Base-by-base conservation (phyloP, 2,113 vertebrate species). In the Kryptolebias marmoratus region DNA sequence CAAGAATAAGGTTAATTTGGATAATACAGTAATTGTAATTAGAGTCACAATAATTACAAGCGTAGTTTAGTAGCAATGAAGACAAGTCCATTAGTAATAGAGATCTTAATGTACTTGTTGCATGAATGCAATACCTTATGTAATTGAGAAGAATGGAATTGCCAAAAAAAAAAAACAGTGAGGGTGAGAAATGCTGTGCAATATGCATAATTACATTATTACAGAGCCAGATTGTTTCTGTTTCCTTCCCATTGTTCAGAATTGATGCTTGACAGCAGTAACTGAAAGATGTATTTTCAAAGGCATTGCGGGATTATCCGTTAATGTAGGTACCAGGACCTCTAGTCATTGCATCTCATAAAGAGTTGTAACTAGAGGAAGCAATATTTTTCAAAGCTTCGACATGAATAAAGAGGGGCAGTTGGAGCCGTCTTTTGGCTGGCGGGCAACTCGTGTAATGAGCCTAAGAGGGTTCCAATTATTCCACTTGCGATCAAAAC, bases 1-100 rank as follows among this genome's bases (percentile, higher is more conserved):
- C 91, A 93, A 90, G 91, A 94, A 93, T 93, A 91, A 91, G 93
- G 94, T 95, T 95, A 95, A 96, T 96, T 94, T 95, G 88, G 88
- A 90, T 95, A 96, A 96, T 96, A 88, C 79, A 72, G 85, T 87
- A 93, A 91, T 86, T 74, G 88, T 81, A 88, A 91, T 90, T 90
- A 88, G 83, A 91, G 79, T 90, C 80, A 80, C 70, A 81, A 80
- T 89, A 85, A 91, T 87, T 92, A 88, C 87, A 89, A 79, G 82
- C 73, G 73, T 50, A 83, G 82, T 71, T 85, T 87, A 87, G 87
- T 89, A 88, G 83, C 81, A 88, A 78, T 85, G 66, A 86, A 50
- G 80, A 80, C 32, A 65, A 71, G 82, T 74, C 58, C 79, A 85
- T 90, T 84, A 82, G 85, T 80, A 82, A 82, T 70, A 67, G 36